Conservation (phyloP, 2,888 invertebrate species). For the Pristionchus arcanus region DNA sequence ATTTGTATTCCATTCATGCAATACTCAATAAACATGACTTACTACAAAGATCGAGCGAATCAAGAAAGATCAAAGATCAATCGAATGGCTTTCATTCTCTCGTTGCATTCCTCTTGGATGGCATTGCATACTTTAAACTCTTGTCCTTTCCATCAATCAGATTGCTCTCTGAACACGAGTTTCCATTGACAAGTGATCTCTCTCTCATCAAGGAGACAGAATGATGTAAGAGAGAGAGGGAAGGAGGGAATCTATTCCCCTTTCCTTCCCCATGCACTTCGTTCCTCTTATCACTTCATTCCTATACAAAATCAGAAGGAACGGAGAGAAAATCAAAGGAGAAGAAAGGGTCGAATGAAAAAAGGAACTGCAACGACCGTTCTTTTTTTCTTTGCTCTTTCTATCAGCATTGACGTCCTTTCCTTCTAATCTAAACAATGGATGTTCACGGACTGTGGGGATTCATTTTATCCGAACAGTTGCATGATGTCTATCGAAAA, state of each 20-base stretch:
- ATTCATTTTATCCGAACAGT: no score
- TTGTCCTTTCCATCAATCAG: not conserved
- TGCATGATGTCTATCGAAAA: no score
- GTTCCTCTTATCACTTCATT: not conserved
- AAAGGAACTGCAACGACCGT: not conserved
- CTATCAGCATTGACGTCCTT: not conserved
- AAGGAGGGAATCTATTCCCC: not conserved
- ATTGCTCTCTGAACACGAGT: conserved; percentile 8
- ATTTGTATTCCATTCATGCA: conserved; percentile 10
- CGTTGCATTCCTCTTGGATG: not conserved
- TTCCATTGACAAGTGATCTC: conserved; percentile 11
- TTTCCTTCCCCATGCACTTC: not conserved
- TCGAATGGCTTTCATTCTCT: not conserved
- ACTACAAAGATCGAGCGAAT: not conserved
- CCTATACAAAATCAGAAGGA: not conserved
- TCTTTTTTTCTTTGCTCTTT: not conserved
- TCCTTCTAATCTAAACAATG: not conserved
- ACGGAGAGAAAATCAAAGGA: not conserved
- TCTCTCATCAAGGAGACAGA: not conserved
- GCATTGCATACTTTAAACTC: conserved; percentile 7
- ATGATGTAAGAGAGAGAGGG: not conserved
- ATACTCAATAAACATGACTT: conserved; percentile 15
- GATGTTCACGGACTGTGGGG: not conserved
- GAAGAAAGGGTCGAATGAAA: not conserved
- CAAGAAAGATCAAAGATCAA: not conserved